phyloP scores from a whole-genome alignment of 2,113 vertebrate genomes.

The Scopus umbretta region DNA sequence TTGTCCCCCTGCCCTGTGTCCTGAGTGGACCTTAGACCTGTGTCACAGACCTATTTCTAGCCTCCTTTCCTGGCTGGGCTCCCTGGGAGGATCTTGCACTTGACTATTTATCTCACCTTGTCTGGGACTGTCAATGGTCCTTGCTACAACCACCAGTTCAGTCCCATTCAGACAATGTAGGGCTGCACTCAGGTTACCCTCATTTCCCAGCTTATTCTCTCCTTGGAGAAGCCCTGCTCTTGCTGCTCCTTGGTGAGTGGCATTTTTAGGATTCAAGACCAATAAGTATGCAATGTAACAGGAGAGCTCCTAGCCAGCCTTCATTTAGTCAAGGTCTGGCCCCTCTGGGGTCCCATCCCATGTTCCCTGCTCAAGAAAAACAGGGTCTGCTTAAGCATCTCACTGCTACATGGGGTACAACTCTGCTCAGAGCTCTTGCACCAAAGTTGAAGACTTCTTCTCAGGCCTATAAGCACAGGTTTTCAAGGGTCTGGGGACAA shows the following conservation, averaged over 20 bases:
- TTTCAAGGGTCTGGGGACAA: neutral
- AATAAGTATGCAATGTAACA: neutral
- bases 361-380: neutral
- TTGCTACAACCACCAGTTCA: neutral
- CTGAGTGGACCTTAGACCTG: neutral
- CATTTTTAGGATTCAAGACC: neutral
- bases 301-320: neutral
- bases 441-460: neutral
- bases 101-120: neutral
- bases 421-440: neutral
- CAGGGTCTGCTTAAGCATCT: neutral
- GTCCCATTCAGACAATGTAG: neutral
- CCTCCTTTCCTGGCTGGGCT: neutral
- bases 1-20: neutral
- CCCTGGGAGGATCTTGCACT: neutral
- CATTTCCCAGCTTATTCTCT: neutral
- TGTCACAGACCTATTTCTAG: neutral
- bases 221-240: neutral
- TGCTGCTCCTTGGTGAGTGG: neutral
- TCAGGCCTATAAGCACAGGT: neutral
- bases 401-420: neutral
- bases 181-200: neutral
- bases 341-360: neutral
- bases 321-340: neutral
- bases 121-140: neutral